Conservation (phyloP, 2,888 invertebrate species). For the Nycteola revayana region DNA sequence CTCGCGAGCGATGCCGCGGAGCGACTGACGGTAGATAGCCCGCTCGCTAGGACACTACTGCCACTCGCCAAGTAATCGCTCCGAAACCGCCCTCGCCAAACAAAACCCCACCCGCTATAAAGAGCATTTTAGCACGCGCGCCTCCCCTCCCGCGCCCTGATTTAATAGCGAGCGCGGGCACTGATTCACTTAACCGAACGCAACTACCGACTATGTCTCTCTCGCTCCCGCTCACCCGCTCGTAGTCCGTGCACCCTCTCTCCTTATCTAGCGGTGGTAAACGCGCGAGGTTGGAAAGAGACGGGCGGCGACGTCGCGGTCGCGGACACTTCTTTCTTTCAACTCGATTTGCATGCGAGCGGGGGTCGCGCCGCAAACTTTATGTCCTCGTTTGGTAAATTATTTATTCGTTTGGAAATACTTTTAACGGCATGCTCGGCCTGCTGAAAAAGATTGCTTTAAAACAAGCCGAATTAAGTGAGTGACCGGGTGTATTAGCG, state of each 20-base stretch:
- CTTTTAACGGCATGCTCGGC: slow-evolving; percentile 73
- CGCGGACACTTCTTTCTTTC: slow-evolving; percentile 74
- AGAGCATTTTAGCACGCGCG: slow-evolving; percentile 77
- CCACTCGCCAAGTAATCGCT: slow-evolving; percentile 52
- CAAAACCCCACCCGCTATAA: slow-evolving; percentile 79
- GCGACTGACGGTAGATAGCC: slow-evolving; percentile 45
- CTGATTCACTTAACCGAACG: slow-evolving; percentile 81
- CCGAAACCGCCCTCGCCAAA: slow-evolving; percentile 79
- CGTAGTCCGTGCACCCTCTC: slow-evolving; percentile 34
- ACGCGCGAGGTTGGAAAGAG: slow-evolving; percentile 49
- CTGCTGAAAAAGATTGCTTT: slow-evolving; percentile 71
- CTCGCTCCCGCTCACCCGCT: slow-evolving; percentile 52
- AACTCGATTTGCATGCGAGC: slow-evolving; percentile 80
- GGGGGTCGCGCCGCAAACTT: slow-evolving; percentile 77
- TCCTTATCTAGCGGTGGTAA: slow-evolving; percentile 38
- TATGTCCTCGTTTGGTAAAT: slow-evolving; percentile 81
- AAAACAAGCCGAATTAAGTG: slow-evolving; percentile 70
- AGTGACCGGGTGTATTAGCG: slow-evolving; percentile 61
- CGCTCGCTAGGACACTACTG: slow-evolving; percentile 41
- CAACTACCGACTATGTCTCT: slow-evolving; percentile 68
- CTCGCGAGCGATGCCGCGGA: slow-evolving; percentile 53
- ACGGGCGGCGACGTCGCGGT: slow-evolving; percentile 61
- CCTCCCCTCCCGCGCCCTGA: slow-evolving; percentile 75
- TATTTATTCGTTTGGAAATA: slow-evolving; percentile 80
- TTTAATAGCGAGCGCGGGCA: slow-evolving; percentile 81